Base-by-base conservation (phyloP, 2,888 invertebrate species). In the Scotopteryx bipunctaria region DNA sequence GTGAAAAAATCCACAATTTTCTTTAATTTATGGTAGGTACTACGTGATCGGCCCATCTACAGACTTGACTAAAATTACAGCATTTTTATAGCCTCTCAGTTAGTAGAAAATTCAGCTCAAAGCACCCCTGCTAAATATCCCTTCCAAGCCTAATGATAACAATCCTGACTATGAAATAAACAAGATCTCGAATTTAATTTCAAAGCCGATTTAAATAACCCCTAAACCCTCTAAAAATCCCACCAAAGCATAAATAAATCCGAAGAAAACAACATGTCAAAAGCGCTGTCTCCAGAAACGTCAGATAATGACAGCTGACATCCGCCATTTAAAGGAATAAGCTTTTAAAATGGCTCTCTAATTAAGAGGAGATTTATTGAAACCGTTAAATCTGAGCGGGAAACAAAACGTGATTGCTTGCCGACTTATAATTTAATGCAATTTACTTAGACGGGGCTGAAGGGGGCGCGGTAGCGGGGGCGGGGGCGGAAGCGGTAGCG, bases 361-460 rank as follows among this genome's bases (percentile, higher is more conserved):
- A 88, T 89, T 88, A 88, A 87, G 84, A 61, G 64, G 72, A 76
- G 78, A 79, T 81, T 81, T 86, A 83, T 84, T 84, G 86, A 83
- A 83, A 85, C 87, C 84, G 86, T 88, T 87, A 86, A 86, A 85
- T 86, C 81, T 76, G 71, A 61, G 70, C 73, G 78, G 79, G 81
- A 86, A 86, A 88, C 87, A 88, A 88, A 88, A 88, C 86, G 85
- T 84, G 88, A 88, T 88, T 87, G 85, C 86, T 85, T 79, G 82
- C 73, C 81, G 86, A 87, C 86, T 90, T 90, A 89, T 88, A 88
- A 87, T 88, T 88, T 87, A 88, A 89, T 88, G 87, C 89, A 87
- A 88, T 88, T 86, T 83, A 77, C 83, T 80, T 76, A 76, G 78
- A 76, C 78, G 76, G 75, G 73, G 54, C 15, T 55, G 59, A 74